Evolutionary conservation across 1,140 invertebrate species (phyloP).

Genomic region (Lasioglossum baleicum): DNA sequence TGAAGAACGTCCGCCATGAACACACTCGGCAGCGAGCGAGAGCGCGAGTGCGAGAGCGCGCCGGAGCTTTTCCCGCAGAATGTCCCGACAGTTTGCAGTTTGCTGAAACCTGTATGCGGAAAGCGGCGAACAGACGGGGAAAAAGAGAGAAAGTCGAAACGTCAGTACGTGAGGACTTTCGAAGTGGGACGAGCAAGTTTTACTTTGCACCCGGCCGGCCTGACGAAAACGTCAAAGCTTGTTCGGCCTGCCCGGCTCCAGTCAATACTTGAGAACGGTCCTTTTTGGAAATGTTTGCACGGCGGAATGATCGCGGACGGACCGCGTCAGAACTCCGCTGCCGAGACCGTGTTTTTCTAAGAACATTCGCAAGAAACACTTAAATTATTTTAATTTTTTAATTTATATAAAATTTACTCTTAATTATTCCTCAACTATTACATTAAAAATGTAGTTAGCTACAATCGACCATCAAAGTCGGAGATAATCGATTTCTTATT

Average conservation of each 20-base stretch:
- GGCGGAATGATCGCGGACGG: not conserved
- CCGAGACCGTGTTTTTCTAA: not conserved
- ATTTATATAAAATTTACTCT: too few species aligned
- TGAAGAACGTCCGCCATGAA: conserved; percentile 44
- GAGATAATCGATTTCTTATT: too few species aligned
- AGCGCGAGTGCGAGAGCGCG: not conserved
- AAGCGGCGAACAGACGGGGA: conserved; percentile 12
- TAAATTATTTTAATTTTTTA: too few species aligned
- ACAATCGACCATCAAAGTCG: too few species aligned
- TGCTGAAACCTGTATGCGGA: conserved; percentile 57
- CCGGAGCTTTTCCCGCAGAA: conserved; percentile 31
- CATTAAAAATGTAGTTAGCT: too few species aligned
- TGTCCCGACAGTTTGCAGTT: conserved; percentile 58
- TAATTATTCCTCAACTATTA: too few species aligned
- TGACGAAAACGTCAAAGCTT: conserved; percentile 51
- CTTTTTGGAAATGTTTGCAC: not conserved
- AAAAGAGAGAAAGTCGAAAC: conserved; percentile 15
- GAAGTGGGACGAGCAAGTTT: conserved; percentile 55
- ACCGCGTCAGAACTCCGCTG: not conserved
- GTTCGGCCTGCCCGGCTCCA: conserved; percentile 2
- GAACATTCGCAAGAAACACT: not conserved
- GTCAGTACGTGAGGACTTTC: conserved; percentile 54
- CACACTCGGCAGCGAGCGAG: conserved; percentile 2
- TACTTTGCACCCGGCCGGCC: conserved; percentile 46
- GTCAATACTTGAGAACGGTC: conserved; percentile 30